Evolutionary conservation across 2,888 invertebrate genomes (phyloP).

Genomic region (Xanthorhoe spadicearia): DNA sequence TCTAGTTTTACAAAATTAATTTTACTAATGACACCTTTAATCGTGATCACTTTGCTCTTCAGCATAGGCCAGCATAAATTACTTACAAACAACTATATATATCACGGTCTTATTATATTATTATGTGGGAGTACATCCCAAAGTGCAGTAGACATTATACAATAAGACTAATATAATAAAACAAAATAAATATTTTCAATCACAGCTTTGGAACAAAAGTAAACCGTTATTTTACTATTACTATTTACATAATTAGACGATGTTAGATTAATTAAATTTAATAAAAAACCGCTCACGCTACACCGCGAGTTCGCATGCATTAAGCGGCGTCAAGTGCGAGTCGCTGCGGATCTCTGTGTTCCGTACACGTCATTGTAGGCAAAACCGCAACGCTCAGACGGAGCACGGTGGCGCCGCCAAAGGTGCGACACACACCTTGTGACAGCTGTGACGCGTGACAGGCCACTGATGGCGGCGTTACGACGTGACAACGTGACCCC

Average conservation of each 20-base stretch:
- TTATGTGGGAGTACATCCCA: too few species aligned
- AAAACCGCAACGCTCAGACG: too few species aligned
- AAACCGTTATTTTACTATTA: conserved; percentile 32
- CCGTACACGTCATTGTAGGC: conserved; percentile 17
- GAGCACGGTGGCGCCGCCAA: not conserved
- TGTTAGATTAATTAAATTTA: conserved; percentile 50
- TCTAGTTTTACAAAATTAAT: too few species aligned
- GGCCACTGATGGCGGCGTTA: not conserved
- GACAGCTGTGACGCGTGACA: not conserved
- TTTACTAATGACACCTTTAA: too few species aligned
- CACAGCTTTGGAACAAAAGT: conserved; percentile 14
- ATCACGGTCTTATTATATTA: too few species aligned
- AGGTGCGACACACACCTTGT: not conserved
- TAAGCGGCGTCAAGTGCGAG: conserved; percentile 31
- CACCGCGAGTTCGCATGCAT: conserved; percentile 34
- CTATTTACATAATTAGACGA: conserved; percentile 50
- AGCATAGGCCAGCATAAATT: too few species aligned
- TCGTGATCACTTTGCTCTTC: too few species aligned
- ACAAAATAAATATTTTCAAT: too few species aligned
- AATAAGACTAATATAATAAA: too few species aligned
- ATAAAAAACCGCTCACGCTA: conserved; percentile 41
- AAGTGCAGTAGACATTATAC: too few species aligned
- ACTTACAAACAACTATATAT: too few species aligned
- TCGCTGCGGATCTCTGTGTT: conserved; percentile 22
- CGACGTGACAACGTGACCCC: not conserved